These are phyloP conservation scores for Elgaria multicarinata DNA, from an alignment of 2,113 vertebrate genomes.

Conservation along the genomic window DNA sequence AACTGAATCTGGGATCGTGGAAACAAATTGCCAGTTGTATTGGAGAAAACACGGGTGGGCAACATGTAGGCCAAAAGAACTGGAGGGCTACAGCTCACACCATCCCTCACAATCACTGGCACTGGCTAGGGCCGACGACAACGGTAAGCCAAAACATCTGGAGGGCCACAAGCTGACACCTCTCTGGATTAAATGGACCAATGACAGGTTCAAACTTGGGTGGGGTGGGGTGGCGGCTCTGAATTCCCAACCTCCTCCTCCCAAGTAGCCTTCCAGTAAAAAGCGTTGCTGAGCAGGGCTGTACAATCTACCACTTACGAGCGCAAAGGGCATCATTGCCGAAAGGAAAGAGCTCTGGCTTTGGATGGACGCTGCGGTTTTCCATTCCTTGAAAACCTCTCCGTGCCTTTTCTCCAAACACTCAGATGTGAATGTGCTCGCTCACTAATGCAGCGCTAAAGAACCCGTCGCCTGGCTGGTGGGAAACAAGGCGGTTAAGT, in stretches of 20 bases:
- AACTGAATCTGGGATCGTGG: background rate
- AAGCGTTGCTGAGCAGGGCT: background rate
- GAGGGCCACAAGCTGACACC: background rate
- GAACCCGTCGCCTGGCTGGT: slow-evolving; percentile 60
- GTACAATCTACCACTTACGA: background rate
- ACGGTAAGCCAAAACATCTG: too few relatives aligned
- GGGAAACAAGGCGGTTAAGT: slow-evolving; percentile 64
- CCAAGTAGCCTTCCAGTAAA: background rate
- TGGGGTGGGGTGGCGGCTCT: background rate
- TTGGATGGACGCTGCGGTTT: background rate
- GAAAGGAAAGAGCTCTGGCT: background rate
- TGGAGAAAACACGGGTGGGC: too few relatives aligned
- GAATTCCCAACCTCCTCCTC: too few relatives aligned
- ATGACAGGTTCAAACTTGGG: background rate
- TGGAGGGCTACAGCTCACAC: too few relatives aligned
- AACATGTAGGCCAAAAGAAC: too few relatives aligned
- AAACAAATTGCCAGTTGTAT: background rate
- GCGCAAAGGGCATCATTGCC: too few relatives aligned
- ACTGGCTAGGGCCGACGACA: too few relatives aligned
- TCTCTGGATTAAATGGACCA: background rate
- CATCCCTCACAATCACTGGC: too few relatives aligned
- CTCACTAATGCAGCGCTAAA: slow-evolving; percentile 62
- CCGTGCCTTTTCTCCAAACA: slow-evolving; percentile 17
- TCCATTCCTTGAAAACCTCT: background rate
- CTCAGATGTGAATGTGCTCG: slow-evolving; percentile 40